Evolutionary conservation across 2,888 invertebrate genomes (phyloP).

Genomic region (Zygaena filipendulae): DNA sequence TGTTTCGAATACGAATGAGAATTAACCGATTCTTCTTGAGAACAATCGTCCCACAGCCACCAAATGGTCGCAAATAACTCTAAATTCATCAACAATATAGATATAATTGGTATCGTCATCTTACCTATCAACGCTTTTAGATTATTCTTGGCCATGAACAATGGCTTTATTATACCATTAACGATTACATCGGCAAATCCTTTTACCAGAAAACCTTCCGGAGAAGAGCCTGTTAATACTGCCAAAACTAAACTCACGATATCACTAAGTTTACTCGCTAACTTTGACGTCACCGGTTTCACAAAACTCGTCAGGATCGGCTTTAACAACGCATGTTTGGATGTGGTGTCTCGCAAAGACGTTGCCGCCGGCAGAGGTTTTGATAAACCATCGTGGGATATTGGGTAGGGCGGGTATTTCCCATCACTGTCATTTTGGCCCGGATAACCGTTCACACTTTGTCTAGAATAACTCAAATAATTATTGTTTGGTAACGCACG

Average conservation of each 20-base stretch:
- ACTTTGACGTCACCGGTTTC: constrained; percentile 35
- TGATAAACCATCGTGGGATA: too few relatives aligned
- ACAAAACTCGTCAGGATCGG: constrained; percentile 29
- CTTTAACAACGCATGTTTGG: constrained; percentile 26
- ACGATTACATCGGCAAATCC: constrained; percentile 45
- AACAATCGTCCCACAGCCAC: constrained; percentile 64
- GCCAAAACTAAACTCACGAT: constrained; percentile 38
- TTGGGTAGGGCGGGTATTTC: too few relatives aligned
- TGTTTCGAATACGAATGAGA: constrained; percentile 24
- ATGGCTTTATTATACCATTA: constrained; percentile 45
- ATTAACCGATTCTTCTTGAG: constrained; percentile 17
- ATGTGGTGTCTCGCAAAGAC: constrained; percentile 10
- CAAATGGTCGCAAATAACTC: constrained; percentile 51
- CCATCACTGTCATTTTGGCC: too few relatives aligned
- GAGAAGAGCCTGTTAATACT: constrained; percentile 33
- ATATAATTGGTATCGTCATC: constrained; percentile 46
- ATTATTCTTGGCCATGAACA: constrained; percentile 41
- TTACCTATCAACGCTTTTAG: constrained; percentile 49
- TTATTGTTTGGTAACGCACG: too few relatives aligned
- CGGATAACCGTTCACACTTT: too few relatives aligned
- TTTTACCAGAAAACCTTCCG: constrained; percentile 30
- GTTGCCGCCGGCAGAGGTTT: constrained; percentile 1
- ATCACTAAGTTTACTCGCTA: constrained; percentile 37
- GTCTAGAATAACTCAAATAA: too few relatives aligned
- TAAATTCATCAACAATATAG: constrained; percentile 46